phyloP scores from a whole-genome alignment of 2,797 vertebrate genomes.

The Chrysocyon brachyurus region DNA sequence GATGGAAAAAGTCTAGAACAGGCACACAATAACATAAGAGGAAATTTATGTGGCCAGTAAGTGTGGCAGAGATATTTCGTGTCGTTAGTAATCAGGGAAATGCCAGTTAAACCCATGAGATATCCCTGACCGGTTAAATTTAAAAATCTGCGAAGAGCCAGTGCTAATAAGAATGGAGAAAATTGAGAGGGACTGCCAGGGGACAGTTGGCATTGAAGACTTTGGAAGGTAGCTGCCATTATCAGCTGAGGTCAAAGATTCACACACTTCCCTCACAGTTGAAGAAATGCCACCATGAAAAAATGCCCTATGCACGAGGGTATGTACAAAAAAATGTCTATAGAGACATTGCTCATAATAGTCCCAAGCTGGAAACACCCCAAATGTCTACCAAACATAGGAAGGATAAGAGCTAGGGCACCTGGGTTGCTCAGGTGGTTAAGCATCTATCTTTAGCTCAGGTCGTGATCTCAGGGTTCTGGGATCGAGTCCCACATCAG shows the following conservation, averaged over 20 bases:
- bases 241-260: neutral
- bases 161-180: neutral
- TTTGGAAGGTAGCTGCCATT: neutral
- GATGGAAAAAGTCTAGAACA: neutral
- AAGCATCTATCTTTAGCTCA: too few species aligned
- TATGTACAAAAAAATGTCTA: neutral
- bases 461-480: too few species aligned
- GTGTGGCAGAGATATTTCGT: neutral
- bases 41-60: neutral
- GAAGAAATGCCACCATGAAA: neutral
- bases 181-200: neutral
- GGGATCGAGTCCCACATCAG: too few species aligned
- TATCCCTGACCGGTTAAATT: neutral
- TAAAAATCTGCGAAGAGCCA: neutral
- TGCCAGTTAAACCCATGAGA: neutral
- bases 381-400: neutral
- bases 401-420: neutral
- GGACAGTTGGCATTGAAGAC: neutral
- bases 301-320: neutral
- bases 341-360: neutral
- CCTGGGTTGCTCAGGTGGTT: too few species aligned
- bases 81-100: neutral
- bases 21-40: neutral
- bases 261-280: neutral
- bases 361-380: neutral